Evolutionary conservation across 2,113 vertebrate species (phyloP).

Genomic region (Phalacrocorax pelagicus): DNA sequence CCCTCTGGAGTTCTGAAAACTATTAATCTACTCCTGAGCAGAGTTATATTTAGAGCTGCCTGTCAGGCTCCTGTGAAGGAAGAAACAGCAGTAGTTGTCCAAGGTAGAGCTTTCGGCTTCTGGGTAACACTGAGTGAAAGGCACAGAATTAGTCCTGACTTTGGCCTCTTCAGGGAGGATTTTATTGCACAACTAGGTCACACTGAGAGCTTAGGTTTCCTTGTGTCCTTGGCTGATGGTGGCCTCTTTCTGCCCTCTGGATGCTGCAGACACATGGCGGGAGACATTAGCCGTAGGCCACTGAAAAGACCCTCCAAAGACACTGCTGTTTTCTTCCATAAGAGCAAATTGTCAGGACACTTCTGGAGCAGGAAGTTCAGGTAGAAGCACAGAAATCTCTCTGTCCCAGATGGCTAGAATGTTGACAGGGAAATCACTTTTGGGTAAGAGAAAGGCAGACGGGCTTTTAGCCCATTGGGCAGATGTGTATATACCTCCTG

Average conservation of each 20-base stretch:
- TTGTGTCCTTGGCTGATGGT: background rate
- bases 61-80: background rate
- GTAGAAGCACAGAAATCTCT: background rate
- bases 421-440: background rate
- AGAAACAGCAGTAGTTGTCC: background rate
- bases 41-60: background rate
- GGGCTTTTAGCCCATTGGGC: background rate
- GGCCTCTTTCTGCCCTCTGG: background rate
- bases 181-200: slow-evolving; percentile 3
- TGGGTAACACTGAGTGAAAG: background rate
- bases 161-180: background rate
- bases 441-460: background rate
- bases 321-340: background rate
- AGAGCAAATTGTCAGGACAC: background rate
- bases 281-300: background rate
- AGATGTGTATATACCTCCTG: background rate
- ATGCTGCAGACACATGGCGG: background rate
- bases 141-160: background rate
- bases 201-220: background rate
- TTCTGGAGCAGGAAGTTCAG: background rate
- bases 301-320: background rate
- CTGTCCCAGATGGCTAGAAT: background rate
- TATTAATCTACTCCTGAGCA: background rate
- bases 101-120: background rate
- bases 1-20: background rate